Conservation (phyloP, 1,140 invertebrate genomes). For the Trichogramma pretiosum region DNA sequence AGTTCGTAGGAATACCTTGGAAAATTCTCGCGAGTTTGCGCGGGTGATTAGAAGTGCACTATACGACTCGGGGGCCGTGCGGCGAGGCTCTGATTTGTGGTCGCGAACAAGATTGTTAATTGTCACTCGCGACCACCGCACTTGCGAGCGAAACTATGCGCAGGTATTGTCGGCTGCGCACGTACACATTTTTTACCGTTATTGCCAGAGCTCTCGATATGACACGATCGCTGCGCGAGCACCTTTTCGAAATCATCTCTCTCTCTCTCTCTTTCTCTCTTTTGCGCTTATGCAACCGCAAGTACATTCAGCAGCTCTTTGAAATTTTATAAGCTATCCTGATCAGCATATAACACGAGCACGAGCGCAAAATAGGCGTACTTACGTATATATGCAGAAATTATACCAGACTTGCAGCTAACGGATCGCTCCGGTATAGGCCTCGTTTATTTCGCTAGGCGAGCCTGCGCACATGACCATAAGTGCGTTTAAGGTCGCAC, state of each 20-base stretch:
- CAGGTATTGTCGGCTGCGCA: background rate
- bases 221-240: too few relatives aligned
- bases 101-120: slow-evolving; percentile 34
- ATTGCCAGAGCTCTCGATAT: too few relatives aligned
- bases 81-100: slow-evolving; percentile 42
- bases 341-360: background rate
- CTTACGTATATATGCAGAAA: too few relatives aligned
- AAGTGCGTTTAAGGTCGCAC: slow-evolving; percentile 6
- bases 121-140: slow-evolving; percentile 29
- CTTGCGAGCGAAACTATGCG: background rate
- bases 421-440: slow-evolving; percentile 5
- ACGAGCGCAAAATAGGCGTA: background rate
- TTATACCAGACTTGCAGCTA: too few relatives aligned
- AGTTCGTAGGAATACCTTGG: too few relatives aligned
- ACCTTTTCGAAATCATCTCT: background rate
- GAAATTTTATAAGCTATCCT: too few relatives aligned
- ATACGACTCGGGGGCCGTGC: slow-evolving; percentile 23
- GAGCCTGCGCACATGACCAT: background rate
- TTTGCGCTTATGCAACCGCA: background rate
- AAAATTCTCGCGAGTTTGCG: slow-evolving; percentile 8
- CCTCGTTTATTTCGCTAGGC: too few relatives aligned
- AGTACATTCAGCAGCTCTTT: too few relatives aligned
- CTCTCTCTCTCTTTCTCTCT: background rate
- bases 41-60: slow-evolving; percentile 37
- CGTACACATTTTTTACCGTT: too few relatives aligned